Base-by-base conservation (phyloP, 2,797 vertebrate species). In the Dryobates pubescens region DNA sequence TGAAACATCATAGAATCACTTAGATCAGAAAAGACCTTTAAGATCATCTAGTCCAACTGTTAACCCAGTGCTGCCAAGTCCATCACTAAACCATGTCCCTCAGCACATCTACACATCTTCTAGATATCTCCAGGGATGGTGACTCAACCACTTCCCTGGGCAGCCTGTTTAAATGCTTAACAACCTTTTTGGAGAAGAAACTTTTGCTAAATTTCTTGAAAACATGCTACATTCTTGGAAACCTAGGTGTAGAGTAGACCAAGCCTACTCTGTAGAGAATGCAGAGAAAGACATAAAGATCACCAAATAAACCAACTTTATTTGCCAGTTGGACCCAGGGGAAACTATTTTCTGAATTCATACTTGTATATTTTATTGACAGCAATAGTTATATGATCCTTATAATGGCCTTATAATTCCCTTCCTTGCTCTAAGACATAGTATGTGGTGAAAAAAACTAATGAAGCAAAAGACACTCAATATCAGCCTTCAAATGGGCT, bases 371-470 rank as follows among this genome's bases (percentile, higher is more conserved):
- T 91, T 95, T 92, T 92, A 95, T 89, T 93, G 88, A 91, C 94
- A 93, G 78, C 24, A 71, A 61, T 85, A 88, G 75, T 89, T 93
- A 93, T 93, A 93, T 38, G 58, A 80, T 74, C 81, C 75, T 59
- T 90, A 72, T 80, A 95, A 95, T 62, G 59, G 83, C 27, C 32
- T 93, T 92, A 90, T 88, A 91, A 93, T 93, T 95, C 91, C 88
- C 81, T 82, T 62, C 38, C 72, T 94, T 82, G 51, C 88, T 92
- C 26, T 91, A 90, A 94, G 88, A 91, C 72, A 88, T 69, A 88
- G 75, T 91, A 49, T 82, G 59, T 8, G 58, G 83, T 86, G 74
- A 91, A 88, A 82, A 75, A 95, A 95, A 86, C 91, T 92, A 95
- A 93, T 89, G 91, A 94, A 88, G 94, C 90, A 88, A 90, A 92